phyloP scores from a whole-genome alignment of 2,113 vertebrate genomes.

The Cyprinus carpio region DNA sequence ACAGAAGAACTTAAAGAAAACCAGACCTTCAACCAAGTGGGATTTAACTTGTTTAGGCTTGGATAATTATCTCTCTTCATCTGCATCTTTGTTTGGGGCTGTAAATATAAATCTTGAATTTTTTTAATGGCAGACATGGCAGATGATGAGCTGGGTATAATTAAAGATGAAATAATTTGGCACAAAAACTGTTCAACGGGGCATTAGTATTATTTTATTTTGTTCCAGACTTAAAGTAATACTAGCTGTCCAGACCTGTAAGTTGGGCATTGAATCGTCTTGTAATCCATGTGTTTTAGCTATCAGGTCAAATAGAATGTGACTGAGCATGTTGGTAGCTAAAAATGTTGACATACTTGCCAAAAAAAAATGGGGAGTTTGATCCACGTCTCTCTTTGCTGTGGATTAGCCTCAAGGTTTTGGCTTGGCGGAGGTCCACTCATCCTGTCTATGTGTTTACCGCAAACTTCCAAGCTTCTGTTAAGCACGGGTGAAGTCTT shows the following conservation, averaged over 20 bases:
- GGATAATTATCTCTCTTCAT: slow-evolving; percentile 14
- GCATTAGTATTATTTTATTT: not conserved
- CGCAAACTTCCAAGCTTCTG: not conserved
- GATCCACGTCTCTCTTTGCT: not conserved
- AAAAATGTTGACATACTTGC: not conserved
- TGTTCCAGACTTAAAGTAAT: not conserved
- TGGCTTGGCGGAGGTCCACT: slow-evolving; percentile 9
- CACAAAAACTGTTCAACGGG: not conserved
- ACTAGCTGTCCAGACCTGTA: slow-evolving; percentile 27
- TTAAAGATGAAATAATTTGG: slow-evolving; percentile 8
- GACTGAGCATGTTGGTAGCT: slow-evolving; percentile 24
- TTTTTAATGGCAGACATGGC: not conserved
- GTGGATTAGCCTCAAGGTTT: slow-evolving; percentile 31
- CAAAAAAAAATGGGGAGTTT: not conserved
- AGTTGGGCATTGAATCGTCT: not conserved
- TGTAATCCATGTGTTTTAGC: slow-evolving; percentile 1
- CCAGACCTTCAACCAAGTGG: not conserved
- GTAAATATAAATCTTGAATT: not conserved
- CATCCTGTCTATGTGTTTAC: not conserved
- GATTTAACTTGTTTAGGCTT: slow-evolving; percentile 33
- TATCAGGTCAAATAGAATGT: slow-evolving; percentile 25
- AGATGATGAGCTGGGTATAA: not conserved
- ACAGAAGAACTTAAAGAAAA: slow-evolving; percentile 16
- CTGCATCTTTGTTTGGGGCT: slow-evolving; percentile 3
- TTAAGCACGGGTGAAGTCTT: not conserved